These are phyloP conservation scores for Conomelus anceps DNA, from an alignment of 2,888 invertebrate species.

Conservation along the genomic window DNA sequence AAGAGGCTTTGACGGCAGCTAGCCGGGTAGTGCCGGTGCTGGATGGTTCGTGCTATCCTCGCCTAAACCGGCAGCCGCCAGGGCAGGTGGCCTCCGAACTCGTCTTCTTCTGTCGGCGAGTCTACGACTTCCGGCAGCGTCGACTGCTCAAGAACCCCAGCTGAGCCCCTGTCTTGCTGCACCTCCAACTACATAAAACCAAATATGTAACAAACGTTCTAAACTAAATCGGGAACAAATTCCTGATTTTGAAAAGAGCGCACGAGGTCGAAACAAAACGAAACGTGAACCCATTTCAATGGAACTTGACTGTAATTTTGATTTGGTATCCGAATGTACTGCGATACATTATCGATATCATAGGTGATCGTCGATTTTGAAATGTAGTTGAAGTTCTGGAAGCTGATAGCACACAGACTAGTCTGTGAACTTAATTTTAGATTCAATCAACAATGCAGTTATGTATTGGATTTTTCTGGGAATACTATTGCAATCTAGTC, in stretches of 20 bases:
- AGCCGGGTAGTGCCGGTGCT: constrained; percentile 64
- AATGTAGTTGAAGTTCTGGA: too few relatives aligned
- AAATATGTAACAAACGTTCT: background rate
- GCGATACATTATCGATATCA: too few relatives aligned
- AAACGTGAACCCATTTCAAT: background rate
- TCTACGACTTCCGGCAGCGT: constrained; percentile 91
- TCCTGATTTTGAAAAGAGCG: background rate
- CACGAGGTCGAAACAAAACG: background rate
- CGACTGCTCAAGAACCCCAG: constrained; percentile 46
- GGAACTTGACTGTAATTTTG: too few relatives aligned
- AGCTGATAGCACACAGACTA: too few relatives aligned
- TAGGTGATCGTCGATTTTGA: too few relatives aligned
- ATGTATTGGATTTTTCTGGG: too few relatives aligned
- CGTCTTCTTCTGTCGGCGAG: constrained; percentile 88
- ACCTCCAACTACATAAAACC: background rate
- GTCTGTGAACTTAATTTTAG: too few relatives aligned
- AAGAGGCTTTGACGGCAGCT: constrained; percentile 74
- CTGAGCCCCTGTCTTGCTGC: constrained; percentile 18
- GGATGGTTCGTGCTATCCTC: constrained; percentile 54
- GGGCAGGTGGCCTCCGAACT: constrained; percentile 67
- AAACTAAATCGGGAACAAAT: background rate
- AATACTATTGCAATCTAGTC: too few relatives aligned
- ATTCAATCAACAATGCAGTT: too few relatives aligned
- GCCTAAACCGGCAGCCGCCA: constrained; percentile 54
- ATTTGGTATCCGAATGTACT: too few relatives aligned